Evolutionary conservation across 2,797 vertebrate species (phyloP).

Genomic region (Lagocephalus sceleratus): DNA sequence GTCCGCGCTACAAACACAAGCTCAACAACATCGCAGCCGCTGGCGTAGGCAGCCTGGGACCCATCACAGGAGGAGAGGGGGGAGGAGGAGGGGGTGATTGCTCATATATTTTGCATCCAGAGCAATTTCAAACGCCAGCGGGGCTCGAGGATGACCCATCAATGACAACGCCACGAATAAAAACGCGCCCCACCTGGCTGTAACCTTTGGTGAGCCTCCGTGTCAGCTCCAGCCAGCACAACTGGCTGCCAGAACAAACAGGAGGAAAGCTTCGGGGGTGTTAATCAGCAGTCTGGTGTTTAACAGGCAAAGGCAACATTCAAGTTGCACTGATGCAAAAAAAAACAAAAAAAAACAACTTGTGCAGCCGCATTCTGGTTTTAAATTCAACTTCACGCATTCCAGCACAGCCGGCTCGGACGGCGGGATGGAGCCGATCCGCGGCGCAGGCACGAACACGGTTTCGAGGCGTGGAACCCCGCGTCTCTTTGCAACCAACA

Average conservation of each 20-base stretch:
- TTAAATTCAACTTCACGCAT: conserved; percentile 62
- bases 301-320: conserved; percentile 8
- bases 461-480: too few relatives aligned
- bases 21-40: conserved; percentile 6
- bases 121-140: background rate
- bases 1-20: conserved; percentile 18
- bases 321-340: conserved; percentile 39
- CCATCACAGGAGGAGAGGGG: conserved; percentile 15
- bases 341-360: conserved; percentile 39
- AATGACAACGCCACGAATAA: conserved; percentile 27
- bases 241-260: conserved; percentile 7
- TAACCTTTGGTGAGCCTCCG: conserved; percentile 32
- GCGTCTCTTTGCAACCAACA: background rate
- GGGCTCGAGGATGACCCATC: conserved; percentile 1
- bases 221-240: conserved; percentile 21
- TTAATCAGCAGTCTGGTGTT: conserved; percentile 15
- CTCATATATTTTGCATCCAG: conserved; percentile 1
- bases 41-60: background rate
- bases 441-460: conserved; percentile 20
- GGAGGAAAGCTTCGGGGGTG: conserved; percentile 9
- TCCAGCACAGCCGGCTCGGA: conserved; percentile 52
- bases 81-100: too few relatives aligned
- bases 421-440: conserved; percentile 20
- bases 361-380: conserved; percentile 62
- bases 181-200: conserved; percentile 28